Base-by-base conservation (phyloP, 2,888 invertebrate species). In the Tetheella fluctuosa region DNA sequence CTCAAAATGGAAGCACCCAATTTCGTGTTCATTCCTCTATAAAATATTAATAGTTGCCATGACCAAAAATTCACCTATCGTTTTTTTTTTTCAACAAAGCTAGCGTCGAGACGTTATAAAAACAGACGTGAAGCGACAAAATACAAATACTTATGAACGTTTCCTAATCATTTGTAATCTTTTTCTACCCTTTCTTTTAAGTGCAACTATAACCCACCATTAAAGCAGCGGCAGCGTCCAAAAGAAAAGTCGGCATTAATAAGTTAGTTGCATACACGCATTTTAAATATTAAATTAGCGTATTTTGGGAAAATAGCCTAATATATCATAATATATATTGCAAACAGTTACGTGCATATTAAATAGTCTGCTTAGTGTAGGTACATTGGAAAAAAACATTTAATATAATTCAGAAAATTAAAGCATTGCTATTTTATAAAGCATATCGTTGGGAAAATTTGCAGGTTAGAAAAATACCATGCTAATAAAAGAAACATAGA, bases 161-260 rank as follows among this genome's bases (percentile, higher is more conserved):
- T 63, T 68, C 68, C 69, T 73, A 69, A 93, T 94, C 94, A 95
- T 90, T 94, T 91, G 80, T 95, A 95, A 88, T 95, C 95, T 73
- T 89, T 90, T 63, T 94, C 94, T 77, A 95, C 94, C 85, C 88
- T 92, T 73, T 93, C 94, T 92, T 94, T 95, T 80, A 95, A 91
- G 79, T 91, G 89, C 88, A 93, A 77, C 92, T 93, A 85, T 69
- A 77, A 84, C 90, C 94, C 94, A 94, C 92, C 94, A 90, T 84
- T 74, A 68, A 89, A 91, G 93, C 93, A 89, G 93, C 93, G 94
- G 93, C 93, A 89, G 93, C 93, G 94, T 90, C 91, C 91, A 88
- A 91, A 87, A 80, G 64, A 74, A 81, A 87, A 77, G 70, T 81
- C 71, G 77, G 83, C 80, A 77, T 79, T 74, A 74, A 72, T 76